phyloP scores from a whole-genome alignment of 2,113 vertebrate genomes.

The Mungos mungo region DNA sequence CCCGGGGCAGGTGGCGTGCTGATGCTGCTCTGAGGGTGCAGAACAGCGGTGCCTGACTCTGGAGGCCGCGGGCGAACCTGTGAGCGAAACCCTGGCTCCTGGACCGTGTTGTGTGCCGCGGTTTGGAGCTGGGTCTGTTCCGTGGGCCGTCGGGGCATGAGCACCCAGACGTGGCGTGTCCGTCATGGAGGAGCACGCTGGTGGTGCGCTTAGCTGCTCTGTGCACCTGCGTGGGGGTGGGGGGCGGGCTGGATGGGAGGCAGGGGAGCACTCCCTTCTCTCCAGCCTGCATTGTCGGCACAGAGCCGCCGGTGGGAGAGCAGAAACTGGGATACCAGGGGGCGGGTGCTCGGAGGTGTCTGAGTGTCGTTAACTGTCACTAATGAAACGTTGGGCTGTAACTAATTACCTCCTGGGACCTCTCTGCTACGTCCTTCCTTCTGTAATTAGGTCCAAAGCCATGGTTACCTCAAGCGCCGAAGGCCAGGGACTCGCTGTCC shows the following conservation, averaged over 20 bases:
- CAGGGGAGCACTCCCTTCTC: rapidly evolving
- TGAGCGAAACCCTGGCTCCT: neutral
- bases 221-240: too few relatives aligned
- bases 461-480: rapidly evolving
- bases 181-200: neutral
- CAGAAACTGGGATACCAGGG: neutral
- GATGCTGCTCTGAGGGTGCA: rapidly evolving
- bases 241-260: rapidly evolving
- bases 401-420: neutral
- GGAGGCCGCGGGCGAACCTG: rapidly evolving
- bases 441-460: neutral
- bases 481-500: neutral
- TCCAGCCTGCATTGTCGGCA: rapidly evolving
- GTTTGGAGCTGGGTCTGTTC: neutral
- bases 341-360: neutral
- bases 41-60: neutral
- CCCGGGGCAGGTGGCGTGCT: rapidly evolving
- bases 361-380: rapidly evolving
- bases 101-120: rapidly evolving
- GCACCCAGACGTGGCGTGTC: rapidly evolving
- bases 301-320: rapidly evolving
- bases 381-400: neutral
- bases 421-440: neutral
- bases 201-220: rapidly evolving
- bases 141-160: rapidly evolving